A percentile compares a stretch with the other conserved stretches of the same genome.
Evolutionary conservation across 2,113 vertebrate genomes (phyloP).

Genomic region (Rhadina sibilatrix): DNA sequence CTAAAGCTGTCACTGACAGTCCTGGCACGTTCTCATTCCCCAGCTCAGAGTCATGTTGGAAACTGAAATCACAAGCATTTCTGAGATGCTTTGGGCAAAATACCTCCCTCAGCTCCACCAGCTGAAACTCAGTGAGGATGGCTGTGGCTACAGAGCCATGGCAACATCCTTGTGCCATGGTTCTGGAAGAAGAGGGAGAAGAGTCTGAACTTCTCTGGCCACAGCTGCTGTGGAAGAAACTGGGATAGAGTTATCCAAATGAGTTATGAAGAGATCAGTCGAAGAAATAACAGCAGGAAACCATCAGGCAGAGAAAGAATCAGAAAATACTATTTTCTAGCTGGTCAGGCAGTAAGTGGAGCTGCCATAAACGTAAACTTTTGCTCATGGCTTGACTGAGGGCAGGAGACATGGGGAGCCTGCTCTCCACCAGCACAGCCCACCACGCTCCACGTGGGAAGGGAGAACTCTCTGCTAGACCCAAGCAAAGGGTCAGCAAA

Average conservation of each 20-base stretch:
- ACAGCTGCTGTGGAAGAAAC: neutral
- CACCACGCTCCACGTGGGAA: fast-evolving
- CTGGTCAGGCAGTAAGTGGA: neutral
- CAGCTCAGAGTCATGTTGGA: constrained; percentile 12
- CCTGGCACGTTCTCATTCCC: constrained; percentile 56
- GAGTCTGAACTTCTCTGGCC: neutral
- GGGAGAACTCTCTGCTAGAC: neutral
- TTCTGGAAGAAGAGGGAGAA: neutral
- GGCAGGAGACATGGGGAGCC: neutral
- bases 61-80: constrained; percentile 55
- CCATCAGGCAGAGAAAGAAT: constrained; percentile 5
- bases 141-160: neutral
- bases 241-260: neutral
- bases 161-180: neutral
- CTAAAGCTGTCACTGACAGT: constrained; percentile 64
- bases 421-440: neutral
- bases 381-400: neutral
- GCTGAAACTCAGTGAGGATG: neutral
- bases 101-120: neutral
- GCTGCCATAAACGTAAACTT: neutral
- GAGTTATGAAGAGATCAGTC: neutral
- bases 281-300: constrained; percentile 34
- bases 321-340: neutral
- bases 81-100: constrained; percentile 60
- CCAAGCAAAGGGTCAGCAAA: neutral